A percentile compares a stretch with the other conserved stretches of the same genome.
These are phyloP conservation scores for Ormyrus thymus DNA, from an alignment of 2,888 invertebrate species.

Conservation along the genomic window DNA sequence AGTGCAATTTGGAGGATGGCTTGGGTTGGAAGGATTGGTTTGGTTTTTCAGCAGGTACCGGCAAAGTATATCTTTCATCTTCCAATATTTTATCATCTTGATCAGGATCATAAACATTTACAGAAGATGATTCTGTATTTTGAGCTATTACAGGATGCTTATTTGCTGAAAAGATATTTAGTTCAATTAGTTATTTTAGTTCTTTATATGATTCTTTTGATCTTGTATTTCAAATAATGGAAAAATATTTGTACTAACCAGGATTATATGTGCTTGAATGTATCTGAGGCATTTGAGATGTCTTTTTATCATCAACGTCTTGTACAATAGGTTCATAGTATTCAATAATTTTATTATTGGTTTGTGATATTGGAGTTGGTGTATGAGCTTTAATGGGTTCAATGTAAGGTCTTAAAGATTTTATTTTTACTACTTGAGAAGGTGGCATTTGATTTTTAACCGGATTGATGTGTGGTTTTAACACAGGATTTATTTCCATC, in stretches of 20 bases:
- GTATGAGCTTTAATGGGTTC: conserved; percentile 4
- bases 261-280: too few relatives aligned
- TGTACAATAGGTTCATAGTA: conserved; percentile 67
- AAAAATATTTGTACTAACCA: too few relatives aligned
- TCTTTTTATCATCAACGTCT: conserved; percentile 61
- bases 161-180: conserved; percentile 13
- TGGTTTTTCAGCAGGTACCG: conserved; percentile 61
- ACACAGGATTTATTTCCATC: conserved; percentile 1
- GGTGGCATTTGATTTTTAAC: conserved; percentile 5
- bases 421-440: conserved; percentile 22
- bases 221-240: too few relatives aligned
- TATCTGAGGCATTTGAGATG: conserved; percentile 24
- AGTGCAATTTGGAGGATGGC: conserved; percentile 40
- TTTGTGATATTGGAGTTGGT: background rate
- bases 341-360: conserved; percentile 62
- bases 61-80: conserved; percentile 60
- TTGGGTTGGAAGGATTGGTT: conserved; percentile 14
- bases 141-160: conserved; percentile 53
- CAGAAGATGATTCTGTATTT: conserved; percentile 47
- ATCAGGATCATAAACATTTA: conserved; percentile 19
- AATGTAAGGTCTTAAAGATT: conserved; percentile 29
- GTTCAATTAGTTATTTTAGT: background rate
- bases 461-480: conserved; percentile 14
- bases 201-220: background rate
- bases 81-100: conserved; percentile 60